phyloP scores from a whole-genome alignment of 2,113 vertebrate genomes.

The Pelusios castaneus region DNA sequence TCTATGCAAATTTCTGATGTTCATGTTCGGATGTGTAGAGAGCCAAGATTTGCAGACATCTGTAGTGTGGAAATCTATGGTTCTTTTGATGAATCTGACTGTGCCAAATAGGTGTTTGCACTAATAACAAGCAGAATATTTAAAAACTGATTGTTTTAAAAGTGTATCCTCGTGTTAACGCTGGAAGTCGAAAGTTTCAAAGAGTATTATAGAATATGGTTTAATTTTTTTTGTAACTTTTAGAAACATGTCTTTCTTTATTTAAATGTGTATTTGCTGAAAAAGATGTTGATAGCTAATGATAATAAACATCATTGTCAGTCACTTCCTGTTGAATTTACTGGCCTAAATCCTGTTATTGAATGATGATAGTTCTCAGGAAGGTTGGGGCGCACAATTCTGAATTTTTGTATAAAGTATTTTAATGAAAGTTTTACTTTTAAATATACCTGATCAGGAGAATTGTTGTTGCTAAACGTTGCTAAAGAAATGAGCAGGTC shows the following conservation, averaged over 20 bases:
- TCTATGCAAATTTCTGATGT: fast-evolving
- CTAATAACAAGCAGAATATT: not conserved
- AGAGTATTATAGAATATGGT: not conserved
- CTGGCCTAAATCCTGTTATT: not conserved
- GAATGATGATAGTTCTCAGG: not conserved
- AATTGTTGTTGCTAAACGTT: not conserved
- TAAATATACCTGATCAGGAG: not conserved
- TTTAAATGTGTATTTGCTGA: not conserved
- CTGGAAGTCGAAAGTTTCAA: not conserved
- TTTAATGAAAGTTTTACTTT: not conserved
- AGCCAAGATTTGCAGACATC: not conserved
- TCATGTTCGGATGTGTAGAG: not conserved
- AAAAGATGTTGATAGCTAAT: not conserved
- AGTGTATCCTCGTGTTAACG: not conserved
- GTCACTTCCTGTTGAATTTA: not conserved
- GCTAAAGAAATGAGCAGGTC: not conserved
- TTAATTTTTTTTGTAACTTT: not conserved
- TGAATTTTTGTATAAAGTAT: not conserved
- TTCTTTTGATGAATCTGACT: not conserved
- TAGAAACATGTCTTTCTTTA: not conserved
- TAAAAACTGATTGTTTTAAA: not conserved
- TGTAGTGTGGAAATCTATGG: not conserved
- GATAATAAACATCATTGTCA: not conserved
- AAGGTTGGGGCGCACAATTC: not conserved
- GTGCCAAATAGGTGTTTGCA: not conserved